These are phyloP conservation scores for Peromyscus polionotus DNA, from an alignment of 2,113 vertebrate species.

Conservation along the genomic window DNA sequence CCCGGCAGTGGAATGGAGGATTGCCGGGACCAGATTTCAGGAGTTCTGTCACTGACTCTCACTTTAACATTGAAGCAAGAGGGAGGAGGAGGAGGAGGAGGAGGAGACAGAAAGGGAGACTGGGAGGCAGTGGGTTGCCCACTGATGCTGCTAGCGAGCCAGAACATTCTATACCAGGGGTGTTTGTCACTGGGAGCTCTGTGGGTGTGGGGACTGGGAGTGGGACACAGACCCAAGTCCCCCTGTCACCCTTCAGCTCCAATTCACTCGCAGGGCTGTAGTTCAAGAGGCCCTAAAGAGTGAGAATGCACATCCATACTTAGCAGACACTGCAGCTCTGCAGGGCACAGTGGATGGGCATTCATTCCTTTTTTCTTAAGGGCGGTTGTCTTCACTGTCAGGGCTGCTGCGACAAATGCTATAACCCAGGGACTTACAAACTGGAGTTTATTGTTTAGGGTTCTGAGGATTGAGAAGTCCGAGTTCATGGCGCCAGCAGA, in stretches of 20 bases:
- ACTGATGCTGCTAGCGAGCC: fast-evolving
- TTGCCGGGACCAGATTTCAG: not conserved
- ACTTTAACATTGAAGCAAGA: not conserved
- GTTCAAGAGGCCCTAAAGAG: not conserved
- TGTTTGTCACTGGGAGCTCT: not conserved
- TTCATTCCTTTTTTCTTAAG: not conserved
- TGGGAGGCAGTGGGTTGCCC: not conserved
- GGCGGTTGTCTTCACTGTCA: not conserved
- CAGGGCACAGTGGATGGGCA: not conserved
- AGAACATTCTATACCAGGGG: fast-evolving
- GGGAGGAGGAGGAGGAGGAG: not conserved
- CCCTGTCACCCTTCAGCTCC: too few relatives aligned
- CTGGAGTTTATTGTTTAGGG: not conserved
- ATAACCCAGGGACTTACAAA: not conserved
- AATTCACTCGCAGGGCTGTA: not conserved
- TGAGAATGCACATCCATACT: not conserved
- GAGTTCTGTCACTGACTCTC: not conserved
- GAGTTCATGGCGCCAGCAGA: too few relatives aligned
- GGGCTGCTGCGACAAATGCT: not conserved
- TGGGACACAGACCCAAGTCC: not conserved
- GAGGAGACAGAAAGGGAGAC: not conserved
- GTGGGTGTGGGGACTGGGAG: fast-evolving
- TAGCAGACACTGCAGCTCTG: not conserved
- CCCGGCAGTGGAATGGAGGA: fast-evolving
- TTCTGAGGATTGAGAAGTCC: not conserved